Percentiles rank a stretch among this genome's conserved stretches.
phyloP scores from a whole-genome alignment of 2,797 vertebrate species.

The Anniella stebbinsi region DNA sequence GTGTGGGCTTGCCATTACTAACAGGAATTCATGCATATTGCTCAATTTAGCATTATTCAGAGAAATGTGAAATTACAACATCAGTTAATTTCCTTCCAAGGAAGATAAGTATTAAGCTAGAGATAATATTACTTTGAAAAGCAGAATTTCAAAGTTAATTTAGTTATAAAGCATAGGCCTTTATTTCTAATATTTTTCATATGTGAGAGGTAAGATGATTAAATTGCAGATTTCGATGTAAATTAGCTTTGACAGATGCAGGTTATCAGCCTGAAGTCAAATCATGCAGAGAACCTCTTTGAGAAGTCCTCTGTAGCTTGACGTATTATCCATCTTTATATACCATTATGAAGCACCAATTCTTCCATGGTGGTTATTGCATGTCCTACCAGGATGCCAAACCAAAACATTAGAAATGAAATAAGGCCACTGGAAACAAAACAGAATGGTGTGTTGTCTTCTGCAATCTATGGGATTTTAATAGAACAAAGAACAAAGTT shows the following conservation, averaged over 20 bases:
- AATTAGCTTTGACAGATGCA: constrained; percentile 71
- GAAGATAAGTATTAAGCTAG: constrained; percentile 74
- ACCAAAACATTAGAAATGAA: neutral
- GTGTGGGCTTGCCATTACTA: neutral
- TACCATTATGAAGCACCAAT: constrained; percentile 8
- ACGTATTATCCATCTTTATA: neutral
- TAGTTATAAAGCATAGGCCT: constrained; percentile 56
- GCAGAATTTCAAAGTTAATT: constrained; percentile 75
- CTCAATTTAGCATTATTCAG: constrained; percentile 51
- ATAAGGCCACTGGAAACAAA: neutral
- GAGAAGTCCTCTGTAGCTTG: constrained; percentile 42
- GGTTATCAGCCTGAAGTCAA: constrained; percentile 58
- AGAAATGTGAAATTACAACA: constrained; percentile 68
- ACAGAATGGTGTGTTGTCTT: neutral
- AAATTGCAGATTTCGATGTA: constrained; percentile 72
- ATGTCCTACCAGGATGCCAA: neutral
- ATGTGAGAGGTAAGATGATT: constrained; percentile 70
- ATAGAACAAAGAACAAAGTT: neutral
- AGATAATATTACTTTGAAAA: constrained; percentile 69
- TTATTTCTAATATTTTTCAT: constrained; percentile 62
- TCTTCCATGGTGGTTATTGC: neutral
- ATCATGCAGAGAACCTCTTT: constrained; percentile 15
- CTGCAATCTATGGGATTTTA: neutral
- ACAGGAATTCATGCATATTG: constrained; percentile 33
- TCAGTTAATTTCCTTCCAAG: constrained; percentile 77